Conservation (phyloP, 2,888 invertebrate species). For the Torymus auratus region DNA sequence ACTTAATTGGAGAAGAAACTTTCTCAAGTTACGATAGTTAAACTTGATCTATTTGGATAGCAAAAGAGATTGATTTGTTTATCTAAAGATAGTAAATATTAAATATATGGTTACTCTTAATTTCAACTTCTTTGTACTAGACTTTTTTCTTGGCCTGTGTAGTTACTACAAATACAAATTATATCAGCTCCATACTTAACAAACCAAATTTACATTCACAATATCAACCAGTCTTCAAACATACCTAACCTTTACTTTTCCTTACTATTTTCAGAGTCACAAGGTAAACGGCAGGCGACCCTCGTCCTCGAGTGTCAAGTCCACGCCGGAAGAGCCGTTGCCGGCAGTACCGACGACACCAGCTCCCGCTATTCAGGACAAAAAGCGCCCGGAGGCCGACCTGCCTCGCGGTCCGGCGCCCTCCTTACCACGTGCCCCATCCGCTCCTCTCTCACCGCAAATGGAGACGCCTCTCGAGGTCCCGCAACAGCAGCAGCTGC, state of each 20-base stretch:
- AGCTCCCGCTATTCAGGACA: constrained; percentile 73
- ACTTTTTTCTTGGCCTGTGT: no score
- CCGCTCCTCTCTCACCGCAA: constrained; percentile 67
- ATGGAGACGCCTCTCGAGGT: constrained; percentile 69
- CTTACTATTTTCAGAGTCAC: constrained; percentile 72
- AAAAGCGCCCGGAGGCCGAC: constrained; percentile 74
- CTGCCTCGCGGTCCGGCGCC: constrained; percentile 75
- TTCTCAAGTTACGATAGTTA: no score
- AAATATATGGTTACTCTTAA: no score
- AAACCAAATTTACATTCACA: background rate
- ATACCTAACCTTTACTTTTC: constrained; percentile 29
- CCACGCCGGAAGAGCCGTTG: constrained; percentile 74
- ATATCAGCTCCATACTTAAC: background rate
- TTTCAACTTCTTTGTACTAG: no score
- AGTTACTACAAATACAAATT: no score
- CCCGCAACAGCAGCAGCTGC: background rate
- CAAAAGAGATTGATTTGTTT: no score
- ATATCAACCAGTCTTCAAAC: background rate
- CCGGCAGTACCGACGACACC: constrained; percentile 75
- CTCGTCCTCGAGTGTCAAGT: constrained; percentile 74
- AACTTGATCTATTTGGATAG: no score
- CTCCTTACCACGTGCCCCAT: constrained; percentile 71
- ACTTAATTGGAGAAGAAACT: no score
- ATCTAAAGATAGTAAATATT: no score
- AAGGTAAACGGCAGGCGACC: constrained; percentile 79